phyloP scores from a whole-genome alignment of 2,888 invertebrate genomes.

The Notodromas monacha region DNA sequence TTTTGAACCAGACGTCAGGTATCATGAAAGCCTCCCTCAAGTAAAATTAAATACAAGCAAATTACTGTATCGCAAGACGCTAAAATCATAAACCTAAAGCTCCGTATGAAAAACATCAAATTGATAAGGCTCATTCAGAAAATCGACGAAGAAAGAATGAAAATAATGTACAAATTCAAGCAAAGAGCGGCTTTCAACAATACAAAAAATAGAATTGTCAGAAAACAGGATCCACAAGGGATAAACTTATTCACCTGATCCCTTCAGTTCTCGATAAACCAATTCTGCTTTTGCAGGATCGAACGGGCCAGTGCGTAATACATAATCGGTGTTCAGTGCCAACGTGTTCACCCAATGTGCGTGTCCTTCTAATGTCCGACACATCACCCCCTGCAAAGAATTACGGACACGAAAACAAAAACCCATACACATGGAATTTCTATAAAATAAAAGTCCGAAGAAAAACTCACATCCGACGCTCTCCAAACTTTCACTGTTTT shows the following conservation, averaged over 20 bases:
- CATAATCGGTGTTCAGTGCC: conserved; percentile 81
- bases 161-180: no score
- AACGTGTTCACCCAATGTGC: conserved; percentile 96
- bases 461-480: conserved; percentile 32
- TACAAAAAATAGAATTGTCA: conserved; percentile 14
- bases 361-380: conserved; percentile 67
- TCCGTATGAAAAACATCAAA: no score
- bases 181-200: not conserved
- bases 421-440: conserved; percentile 1
- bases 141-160: no score
- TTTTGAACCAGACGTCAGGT: no score
- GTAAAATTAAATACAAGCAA: no score
- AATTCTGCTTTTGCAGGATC: conserved; percentile 28
- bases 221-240: no score
- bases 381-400: conserved; percentile 43
- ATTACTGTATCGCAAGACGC: no score
- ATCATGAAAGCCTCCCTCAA: no score
- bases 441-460: not conserved
- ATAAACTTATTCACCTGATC: no score
- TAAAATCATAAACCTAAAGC: no score
- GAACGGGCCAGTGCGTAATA: conserved; percentile 63
- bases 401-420: conserved; percentile 7
- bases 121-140: no score
- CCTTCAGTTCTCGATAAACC: no score
- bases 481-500: conserved; percentile 83